Evolutionary conservation across 2,113 vertebrate genomes (phyloP).

Genomic region (Axis porcinus): DNA sequence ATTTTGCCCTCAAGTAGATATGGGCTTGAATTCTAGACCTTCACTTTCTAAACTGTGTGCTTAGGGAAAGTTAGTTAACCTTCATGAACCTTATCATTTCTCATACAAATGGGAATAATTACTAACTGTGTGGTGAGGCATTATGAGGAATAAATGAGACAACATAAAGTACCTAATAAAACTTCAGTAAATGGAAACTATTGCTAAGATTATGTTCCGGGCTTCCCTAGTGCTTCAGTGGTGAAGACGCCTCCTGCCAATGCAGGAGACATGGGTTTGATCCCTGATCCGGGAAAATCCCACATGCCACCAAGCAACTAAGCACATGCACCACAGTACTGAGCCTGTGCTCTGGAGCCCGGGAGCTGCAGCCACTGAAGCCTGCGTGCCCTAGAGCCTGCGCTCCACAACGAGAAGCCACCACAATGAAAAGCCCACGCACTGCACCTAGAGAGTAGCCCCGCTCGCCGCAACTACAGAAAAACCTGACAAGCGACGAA

Average conservation of each 20-base stretch:
- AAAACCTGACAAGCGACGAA: neutral
- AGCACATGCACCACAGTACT: neutral
- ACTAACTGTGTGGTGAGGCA: neutral
- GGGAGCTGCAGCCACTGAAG: fast-evolving
- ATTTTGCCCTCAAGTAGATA: neutral
- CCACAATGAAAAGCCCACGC: neutral
- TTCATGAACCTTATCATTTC: neutral
- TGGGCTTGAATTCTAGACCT: neutral
- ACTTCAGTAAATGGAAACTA: neutral
- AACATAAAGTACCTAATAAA: neutral
- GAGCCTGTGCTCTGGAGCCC: neutral
- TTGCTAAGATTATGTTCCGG: neutral
- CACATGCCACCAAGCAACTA: neutral
- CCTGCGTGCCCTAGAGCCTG: neutral
- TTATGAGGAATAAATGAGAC: neutral
- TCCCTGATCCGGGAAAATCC: neutral
- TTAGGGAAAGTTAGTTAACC: neutral
- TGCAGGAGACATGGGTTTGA: neutral
- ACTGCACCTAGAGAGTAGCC: neutral
- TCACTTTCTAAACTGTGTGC: neutral
- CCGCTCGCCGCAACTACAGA: neutral
- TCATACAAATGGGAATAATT: neutral
- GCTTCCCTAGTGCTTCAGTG: neutral
- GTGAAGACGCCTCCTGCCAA: neutral
- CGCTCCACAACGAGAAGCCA: neutral